Evolutionary conservation across 2,888 invertebrate genomes (phyloP).

Genomic region (Theodoxus fluviatilis): DNA sequence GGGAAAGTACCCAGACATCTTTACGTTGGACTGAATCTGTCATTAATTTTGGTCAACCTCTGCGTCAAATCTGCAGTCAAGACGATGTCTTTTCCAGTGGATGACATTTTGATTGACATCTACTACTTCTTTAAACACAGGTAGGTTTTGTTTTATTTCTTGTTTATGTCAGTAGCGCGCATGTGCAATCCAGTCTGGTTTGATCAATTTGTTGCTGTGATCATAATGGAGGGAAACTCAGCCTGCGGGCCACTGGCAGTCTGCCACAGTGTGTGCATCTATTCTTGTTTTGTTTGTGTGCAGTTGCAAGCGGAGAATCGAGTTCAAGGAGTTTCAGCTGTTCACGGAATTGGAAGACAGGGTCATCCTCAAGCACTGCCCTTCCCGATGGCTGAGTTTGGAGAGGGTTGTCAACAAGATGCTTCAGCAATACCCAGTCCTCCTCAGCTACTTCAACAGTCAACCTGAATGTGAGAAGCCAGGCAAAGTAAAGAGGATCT

Average conservation of each 20-base stretch:
- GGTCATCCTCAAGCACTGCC: slow-evolving; percentile 16
- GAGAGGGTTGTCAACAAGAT: background rate
- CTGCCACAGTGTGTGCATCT: no score
- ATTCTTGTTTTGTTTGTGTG: no score
- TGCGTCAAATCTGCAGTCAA: background rate
- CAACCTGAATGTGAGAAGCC: background rate
- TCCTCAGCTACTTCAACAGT: background rate
- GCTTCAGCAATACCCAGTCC: background rate
- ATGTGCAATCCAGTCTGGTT: no score
- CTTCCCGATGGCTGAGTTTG: slow-evolving; percentile 16
- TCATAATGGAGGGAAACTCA: no score
- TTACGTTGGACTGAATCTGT: slow-evolving; percentile 7
- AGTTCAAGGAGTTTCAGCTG: background rate
- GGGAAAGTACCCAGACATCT: background rate
- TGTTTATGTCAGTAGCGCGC: no score
- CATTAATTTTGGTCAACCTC: background rate
- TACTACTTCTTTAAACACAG: slow-evolving; percentile 13
- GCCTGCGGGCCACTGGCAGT: no score
- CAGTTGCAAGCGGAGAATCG: background rate
- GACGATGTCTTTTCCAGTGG: background rate
- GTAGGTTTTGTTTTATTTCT: no score
- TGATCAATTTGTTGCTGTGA: no score
- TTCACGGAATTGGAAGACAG: background rate
- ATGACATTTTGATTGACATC: background rate
- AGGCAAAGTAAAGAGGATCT: background rate